Evolutionary conservation across 2,888 invertebrate species (phyloP).

Genomic region (Dicranocentrus wangi): DNA sequence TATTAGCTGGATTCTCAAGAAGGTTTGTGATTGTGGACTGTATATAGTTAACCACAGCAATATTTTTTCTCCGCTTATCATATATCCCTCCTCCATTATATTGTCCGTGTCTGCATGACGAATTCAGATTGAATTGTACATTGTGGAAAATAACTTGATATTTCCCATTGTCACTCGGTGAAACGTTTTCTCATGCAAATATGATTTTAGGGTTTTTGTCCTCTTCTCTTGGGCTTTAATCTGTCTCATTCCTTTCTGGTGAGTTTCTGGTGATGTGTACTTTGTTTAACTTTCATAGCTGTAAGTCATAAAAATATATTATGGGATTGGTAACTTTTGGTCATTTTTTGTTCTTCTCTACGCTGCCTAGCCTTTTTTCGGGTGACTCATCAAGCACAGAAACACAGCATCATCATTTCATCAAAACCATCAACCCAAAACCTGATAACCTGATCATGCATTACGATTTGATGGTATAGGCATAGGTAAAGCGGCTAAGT

Average conservation of each 20-base stretch:
- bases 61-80: not conserved
- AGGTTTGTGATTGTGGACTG: slow-evolving; percentile 29
- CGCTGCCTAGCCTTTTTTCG: slow-evolving; percentile 41
- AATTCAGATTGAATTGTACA: slow-evolving; percentile 1
- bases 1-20: slow-evolving; percentile 31
- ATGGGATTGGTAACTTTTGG: not conserved
- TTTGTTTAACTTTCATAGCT: too few relatives aligned
- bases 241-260: not conserved
- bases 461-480: not conserved
- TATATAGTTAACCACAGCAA: not conserved
- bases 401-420: not conserved
- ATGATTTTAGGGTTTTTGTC: not conserved
- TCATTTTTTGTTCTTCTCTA: not conserved
- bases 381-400: slow-evolving; percentile 31
- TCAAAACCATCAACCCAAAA: slow-evolving; percentile 17
- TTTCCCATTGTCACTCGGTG: slow-evolving; percentile 7
- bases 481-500: not conserved
- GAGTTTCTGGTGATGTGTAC: not conserved
- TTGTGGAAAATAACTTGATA: slow-evolving; percentile 31
- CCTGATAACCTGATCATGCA: slow-evolving; percentile 38
- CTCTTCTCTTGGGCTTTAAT: too few relatives aligned
- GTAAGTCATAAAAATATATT: too few relatives aligned
- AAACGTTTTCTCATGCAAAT: slow-evolving; percentile 20
- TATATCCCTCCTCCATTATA: not conserved
- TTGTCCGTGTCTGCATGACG: slow-evolving; percentile 18